Base-by-base conservation (phyloP, 2,113 vertebrate species). In the Lophura nycthemera region DNA sequence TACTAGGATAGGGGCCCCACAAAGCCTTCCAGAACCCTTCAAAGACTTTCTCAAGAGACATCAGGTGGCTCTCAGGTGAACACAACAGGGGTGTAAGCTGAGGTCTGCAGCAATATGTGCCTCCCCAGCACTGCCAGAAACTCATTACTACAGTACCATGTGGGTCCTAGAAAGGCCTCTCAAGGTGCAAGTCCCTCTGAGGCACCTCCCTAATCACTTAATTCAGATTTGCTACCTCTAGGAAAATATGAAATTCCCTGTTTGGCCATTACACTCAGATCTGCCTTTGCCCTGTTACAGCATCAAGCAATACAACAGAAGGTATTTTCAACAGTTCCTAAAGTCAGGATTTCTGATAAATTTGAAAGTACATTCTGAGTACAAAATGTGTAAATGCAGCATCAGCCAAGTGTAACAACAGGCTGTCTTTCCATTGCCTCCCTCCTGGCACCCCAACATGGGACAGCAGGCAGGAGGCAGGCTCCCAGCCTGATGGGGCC, bases 1-100 rank as follows among this genome's bases (percentile, higher is more conserved):
- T 77, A 86, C 83, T 70, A 86, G 50, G 86, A 73, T 73, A 93
- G 56, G 17, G 66, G 88, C 47, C 86, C 56, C 90, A 67, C 15
- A 74, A 94, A 88, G 76, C 52, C 42, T 57, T 81, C 38, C 8
- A 5, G 70, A 69, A 81, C 56, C 32, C 72, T 71, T 59, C 38
- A 45, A 42, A 64, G 15, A 6, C 7, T 24, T 52, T 47, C 11
- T 1, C 64, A 50, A 54, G 47, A 81, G 42, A 38, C 64, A 3
- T 2, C 21, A 64, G 13, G 34, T 45, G 11, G 30, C 18, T 40
- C 54, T 52, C 17, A 5, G 45, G 0, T 0, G 2, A 45, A 2
- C 4, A 6, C 50, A 80, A 27, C 21, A 83, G 22, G 21, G 34
- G 13, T 24, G 27, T 29, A 34, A 77, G 42, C 0, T 0, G 42